Conservation (phyloP, 2,113 vertebrate species). For the Gadus chalcogrammus region DNA sequence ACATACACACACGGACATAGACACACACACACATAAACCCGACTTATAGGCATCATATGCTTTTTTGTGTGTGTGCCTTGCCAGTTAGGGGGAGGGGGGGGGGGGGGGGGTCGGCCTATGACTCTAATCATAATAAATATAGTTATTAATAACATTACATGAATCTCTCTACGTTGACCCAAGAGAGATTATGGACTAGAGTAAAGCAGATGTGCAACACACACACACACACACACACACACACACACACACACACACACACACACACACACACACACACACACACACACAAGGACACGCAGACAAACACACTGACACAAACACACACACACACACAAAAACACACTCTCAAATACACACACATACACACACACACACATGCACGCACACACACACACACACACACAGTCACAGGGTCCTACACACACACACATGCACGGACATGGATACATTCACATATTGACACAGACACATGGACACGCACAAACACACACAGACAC, state of each 20-base stretch:
- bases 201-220: constrained; percentile 12
- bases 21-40: not conserved
- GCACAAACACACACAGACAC: not conserved
- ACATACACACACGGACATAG: not conserved
- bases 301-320: too few relatives aligned
- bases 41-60: too few relatives aligned
- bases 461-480: not conserved
- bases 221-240: not conserved
- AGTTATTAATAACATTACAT: constrained; percentile 55
- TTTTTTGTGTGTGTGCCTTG: not conserved
- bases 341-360: not conserved
- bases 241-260: not conserved
- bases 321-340: not conserved
- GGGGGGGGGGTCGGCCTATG: constrained; percentile 4
- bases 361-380: not conserved
- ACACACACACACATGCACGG: not conserved
- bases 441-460: too few relatives aligned
- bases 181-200: constrained; percentile 38
- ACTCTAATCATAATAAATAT: constrained; percentile 58
- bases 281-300: not conserved
- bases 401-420: not conserved
- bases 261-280: not conserved
- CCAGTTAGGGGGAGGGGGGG: not conserved
- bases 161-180: constrained; percentile 28
- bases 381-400: not conserved